phyloP scores from a whole-genome alignment of 2,797 vertebrate species.

The Myioborus miniatus region DNA sequence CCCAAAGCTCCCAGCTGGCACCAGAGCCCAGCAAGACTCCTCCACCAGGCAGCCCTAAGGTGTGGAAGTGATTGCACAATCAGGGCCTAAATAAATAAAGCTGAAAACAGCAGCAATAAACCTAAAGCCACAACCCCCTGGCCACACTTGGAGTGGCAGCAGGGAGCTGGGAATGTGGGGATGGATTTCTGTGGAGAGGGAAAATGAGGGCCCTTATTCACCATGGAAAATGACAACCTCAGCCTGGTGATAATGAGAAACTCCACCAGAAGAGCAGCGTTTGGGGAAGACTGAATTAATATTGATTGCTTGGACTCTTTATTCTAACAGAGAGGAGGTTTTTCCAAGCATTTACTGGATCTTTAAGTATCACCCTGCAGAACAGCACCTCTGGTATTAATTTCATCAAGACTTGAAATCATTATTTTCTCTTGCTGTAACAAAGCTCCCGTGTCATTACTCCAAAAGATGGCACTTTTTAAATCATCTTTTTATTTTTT shows the following conservation, averaged over 20 bases:
- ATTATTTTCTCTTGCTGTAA: not conserved
- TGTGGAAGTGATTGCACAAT: not conserved
- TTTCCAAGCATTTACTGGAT: conserved; percentile 2
- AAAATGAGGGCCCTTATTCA: not conserved
- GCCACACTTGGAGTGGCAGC: not conserved
- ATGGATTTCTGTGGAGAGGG: not conserved
- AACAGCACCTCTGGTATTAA: not conserved
- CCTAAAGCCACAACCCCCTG: not conserved
- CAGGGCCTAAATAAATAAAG: not conserved
- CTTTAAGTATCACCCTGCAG: not conserved
- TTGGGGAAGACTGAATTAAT: conserved; percentile 10
- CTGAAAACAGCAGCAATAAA: not conserved
- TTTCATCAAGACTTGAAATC: not conserved
- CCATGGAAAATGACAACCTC: not conserved
- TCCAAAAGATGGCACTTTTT: not conserved
- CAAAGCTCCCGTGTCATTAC: not conserved
- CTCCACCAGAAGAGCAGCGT: not conserved
- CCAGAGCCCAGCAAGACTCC: not conserved
- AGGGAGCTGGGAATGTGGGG: not conserved
- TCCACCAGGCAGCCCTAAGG: not conserved
- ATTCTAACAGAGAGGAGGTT: not conserved
- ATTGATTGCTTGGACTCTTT: conserved; percentile 6
- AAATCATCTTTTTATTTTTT: not conserved
- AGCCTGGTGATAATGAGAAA: not conserved
- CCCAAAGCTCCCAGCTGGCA: not conserved